A percentile compares a stretch with the other conserved stretches of the same genome.
phyloP scores from a whole-genome alignment of 2,888 invertebrate genomes.

The Noctua janthina region DNA sequence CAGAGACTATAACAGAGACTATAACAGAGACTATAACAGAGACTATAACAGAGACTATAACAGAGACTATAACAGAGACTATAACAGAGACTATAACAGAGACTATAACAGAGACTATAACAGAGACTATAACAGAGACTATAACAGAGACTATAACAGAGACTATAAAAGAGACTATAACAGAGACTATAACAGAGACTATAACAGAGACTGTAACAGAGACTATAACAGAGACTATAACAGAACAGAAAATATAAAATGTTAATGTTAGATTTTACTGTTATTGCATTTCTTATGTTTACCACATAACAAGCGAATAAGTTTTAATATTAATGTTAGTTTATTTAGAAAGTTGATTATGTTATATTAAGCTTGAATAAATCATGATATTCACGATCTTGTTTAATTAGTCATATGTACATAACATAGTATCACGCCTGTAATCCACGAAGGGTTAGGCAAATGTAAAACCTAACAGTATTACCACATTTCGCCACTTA shows the following conservation, averaged over 20 bases:
- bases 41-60: not conserved
- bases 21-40: not conserved
- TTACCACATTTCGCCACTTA: no score
- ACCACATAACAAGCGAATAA: not conserved
- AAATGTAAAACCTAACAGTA: not conserved
- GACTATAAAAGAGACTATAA: not conserved
- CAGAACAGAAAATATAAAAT: not conserved
- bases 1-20: not conserved
- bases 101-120: not conserved
- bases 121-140: not conserved
- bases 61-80: not conserved
- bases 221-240: no score
- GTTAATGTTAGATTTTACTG: not conserved
- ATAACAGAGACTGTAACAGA: not conserved
- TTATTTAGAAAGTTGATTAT: not conserved
- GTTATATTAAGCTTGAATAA: not conserved
- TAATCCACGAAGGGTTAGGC: not conserved
- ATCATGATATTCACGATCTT: not conserved
- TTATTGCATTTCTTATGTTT: not conserved
- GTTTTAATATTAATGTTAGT: not conserved
- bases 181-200: not conserved
- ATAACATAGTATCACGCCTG: no score
- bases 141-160: not conserved
- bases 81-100: not conserved
- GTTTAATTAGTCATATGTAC: not conserved